phyloP scores from a whole-genome alignment of 2,113 vertebrate species.

The Rhinopithecus roxellana region DNA sequence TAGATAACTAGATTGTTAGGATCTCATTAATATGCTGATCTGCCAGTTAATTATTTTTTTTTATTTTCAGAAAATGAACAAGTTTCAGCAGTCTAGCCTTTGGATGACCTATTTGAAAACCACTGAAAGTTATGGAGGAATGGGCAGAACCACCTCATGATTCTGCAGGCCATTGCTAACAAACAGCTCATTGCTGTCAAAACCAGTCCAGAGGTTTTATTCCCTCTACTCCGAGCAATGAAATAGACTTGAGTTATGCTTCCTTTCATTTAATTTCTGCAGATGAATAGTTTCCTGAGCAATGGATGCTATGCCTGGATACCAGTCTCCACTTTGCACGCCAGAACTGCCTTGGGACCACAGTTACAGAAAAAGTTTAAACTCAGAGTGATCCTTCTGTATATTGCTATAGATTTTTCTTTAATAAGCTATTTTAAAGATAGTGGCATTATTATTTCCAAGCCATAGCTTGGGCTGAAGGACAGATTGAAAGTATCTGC shows the following conservation, averaged over 20 bases:
- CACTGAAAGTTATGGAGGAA: background rate
- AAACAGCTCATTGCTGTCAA: slow-evolving; percentile 74
- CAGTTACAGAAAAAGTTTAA: slow-evolving; percentile 33
- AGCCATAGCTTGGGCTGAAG: slow-evolving; percentile 58
- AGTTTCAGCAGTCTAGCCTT: slow-evolving; percentile 91
- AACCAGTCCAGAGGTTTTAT: slow-evolving; percentile 34
- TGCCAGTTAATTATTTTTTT: background rate
- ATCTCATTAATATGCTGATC: background rate
- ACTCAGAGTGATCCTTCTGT: slow-evolving; percentile 63
- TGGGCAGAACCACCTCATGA: slow-evolving; percentile 38
- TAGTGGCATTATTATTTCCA: slow-evolving; percentile 63
- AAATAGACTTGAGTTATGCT: slow-evolving; percentile 36
- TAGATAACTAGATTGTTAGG: background rate
- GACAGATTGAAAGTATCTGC: slow-evolving; percentile 73
- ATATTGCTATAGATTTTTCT: slow-evolving; percentile 68
- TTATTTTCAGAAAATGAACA: slow-evolving; percentile 93
- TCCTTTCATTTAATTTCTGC: slow-evolving; percentile 25
- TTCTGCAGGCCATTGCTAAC: slow-evolving; percentile 71
- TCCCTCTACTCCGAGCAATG: background rate
- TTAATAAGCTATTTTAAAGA: slow-evolving; percentile 72
- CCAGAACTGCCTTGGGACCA: slow-evolving; percentile 67
- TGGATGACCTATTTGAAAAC: background rate
- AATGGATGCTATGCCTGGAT: slow-evolving; percentile 10
- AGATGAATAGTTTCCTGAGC: background rate
- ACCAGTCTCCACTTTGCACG: background rate